Conservation (phyloP, 2,888 invertebrate species). For the Synergus umbraculus region DNA sequence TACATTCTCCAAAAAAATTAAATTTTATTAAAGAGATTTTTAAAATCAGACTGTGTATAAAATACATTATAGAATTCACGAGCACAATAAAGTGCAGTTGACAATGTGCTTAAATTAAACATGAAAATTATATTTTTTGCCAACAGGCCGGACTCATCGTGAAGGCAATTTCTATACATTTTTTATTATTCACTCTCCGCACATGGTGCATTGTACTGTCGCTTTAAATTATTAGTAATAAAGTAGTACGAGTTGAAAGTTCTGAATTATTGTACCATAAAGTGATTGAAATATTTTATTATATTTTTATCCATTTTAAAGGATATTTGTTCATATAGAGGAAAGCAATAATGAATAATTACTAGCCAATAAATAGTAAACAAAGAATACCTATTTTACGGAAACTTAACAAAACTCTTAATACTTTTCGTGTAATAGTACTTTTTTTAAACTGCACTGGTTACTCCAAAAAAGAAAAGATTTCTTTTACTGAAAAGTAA, state of each 20-base stretch:
- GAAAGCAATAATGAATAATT: too few species aligned
- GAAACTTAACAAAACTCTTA: too few species aligned
- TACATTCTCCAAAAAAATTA: conserved; percentile 19
- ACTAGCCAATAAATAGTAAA: too few species aligned
- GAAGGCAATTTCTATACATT: neutral
- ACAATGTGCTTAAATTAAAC: neutral
- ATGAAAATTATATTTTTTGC: neutral
- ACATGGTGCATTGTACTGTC: neutral
- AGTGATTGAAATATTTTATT: neutral
- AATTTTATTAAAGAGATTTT: conserved; percentile 4
- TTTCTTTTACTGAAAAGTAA: too few species aligned
- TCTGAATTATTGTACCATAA: neutral
- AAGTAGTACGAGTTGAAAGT: neutral
- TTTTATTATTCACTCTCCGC: neutral
- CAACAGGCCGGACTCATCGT: neutral
- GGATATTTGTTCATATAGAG: too few species aligned
- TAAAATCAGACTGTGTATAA: neutral
- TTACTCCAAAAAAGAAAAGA: too few species aligned
- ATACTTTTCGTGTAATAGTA: too few species aligned
- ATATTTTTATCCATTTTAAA: neutral
- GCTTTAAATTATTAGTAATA: neutral
- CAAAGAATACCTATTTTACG: too few species aligned
- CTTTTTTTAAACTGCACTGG: too few species aligned
- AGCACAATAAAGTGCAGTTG: neutral
- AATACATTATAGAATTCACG: neutral